Evolutionary conservation across 1,140 invertebrate genomes (phyloP).

Genomic region (Alviniconcha marisindica): DNA sequence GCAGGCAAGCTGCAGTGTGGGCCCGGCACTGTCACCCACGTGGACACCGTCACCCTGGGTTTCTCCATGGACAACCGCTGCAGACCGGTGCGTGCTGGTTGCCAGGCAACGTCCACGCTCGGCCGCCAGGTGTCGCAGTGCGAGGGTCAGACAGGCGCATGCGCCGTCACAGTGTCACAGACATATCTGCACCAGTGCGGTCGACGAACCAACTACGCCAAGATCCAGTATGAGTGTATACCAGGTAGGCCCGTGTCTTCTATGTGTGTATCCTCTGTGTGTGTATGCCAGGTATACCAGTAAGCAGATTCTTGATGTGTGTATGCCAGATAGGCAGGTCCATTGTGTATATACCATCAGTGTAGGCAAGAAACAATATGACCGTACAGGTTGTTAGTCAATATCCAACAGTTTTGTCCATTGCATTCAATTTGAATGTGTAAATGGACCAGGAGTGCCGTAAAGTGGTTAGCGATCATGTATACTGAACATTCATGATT

Average conservation of each 20-base stretch:
- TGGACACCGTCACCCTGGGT: conserved; percentile 19
- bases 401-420: too few species aligned
- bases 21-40: conserved; percentile 22
- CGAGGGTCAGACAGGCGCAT: conserved; percentile 33
- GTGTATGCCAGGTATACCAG: neutral
- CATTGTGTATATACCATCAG: too few species aligned
- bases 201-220: conserved; percentile 41
- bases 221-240: conserved; percentile 42
- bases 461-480: too few species aligned
- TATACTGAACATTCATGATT: too few species aligned
- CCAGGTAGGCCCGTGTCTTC: conserved; percentile 39
- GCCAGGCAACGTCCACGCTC: conserved; percentile 34
- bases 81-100: conserved; percentile 21
- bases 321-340: too few species aligned
- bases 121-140: conserved; percentile 42
- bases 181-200: conserved; percentile 37
- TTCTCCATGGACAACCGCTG: conserved; percentile 37
- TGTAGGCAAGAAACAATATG: too few species aligned
- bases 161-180: conserved; percentile 28
- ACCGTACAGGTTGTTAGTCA: too few species aligned
- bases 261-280: neutral
- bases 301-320: neutral
- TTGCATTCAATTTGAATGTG: too few species aligned
- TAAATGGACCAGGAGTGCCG: too few species aligned
- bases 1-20: conserved; percentile 27